Base-by-base conservation (phyloP, 2,797 vertebrate species). In the Xiphophorus birchmanni region DNA sequence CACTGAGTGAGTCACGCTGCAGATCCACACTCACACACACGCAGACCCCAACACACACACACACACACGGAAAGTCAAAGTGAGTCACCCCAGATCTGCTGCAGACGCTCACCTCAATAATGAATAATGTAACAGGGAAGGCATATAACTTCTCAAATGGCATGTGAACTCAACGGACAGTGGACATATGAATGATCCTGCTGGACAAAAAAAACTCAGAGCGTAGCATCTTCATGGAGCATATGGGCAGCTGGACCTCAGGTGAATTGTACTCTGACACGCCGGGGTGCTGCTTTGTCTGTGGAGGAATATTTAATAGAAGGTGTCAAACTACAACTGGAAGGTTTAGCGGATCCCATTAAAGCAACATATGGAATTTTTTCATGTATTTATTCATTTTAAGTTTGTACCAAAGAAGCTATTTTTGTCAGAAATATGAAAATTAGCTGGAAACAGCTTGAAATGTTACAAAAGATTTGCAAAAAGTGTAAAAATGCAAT, bases 11-110 rank as follows among this genome's bases (percentile, higher is more conserved):
- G 91, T 96, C 94, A 95, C 87, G 74, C 85, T 91, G 90, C 88
- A 82, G 86, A 82, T 88, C 21, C 73, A 78, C 77, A 73, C 82
- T 60, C 5, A 75, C 84, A 85, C 86, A 82, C 79, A 80, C 84
- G 32, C 32, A 32, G 2, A 32, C 32, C 32, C 32, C 32, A 32
- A 81, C 87, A 85, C 75, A 78, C 75, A 80, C 74, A 77, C 87
- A 86, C 77, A 78, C 79, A 79, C 84, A 76, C 78, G 3, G 9
- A 56, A 76, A 90, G 91, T 91, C 91, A 92, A 77, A 87, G 90
- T 95, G 96, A 96, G 91, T 96, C 95, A 96, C 94, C 94, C 87
- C 83, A 92, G 92, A 92, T 93, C 93, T 82, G 84, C 86, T 77
- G 86, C 86, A 92, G 90, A 92, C 78, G 78, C 91, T 91, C 91